A percentile compares a stretch with the other conserved stretches of the same genome.
phyloP scores from a whole-genome alignment of 2,797 vertebrate species.

The Avahi laniger region DNA sequence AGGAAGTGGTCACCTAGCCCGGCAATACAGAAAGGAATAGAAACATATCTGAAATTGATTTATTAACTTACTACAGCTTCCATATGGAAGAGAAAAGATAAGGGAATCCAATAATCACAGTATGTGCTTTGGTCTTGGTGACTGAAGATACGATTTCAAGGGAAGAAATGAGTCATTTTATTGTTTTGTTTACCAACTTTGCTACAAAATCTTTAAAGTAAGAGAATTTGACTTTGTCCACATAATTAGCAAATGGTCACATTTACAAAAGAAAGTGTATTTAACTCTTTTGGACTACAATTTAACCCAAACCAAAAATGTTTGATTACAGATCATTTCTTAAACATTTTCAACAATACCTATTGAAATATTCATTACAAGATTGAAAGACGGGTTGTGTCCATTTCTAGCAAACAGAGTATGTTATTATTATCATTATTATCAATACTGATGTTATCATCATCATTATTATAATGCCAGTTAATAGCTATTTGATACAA shows the following conservation, averaged over 20 bases:
- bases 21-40: not conserved
- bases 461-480: not conserved
- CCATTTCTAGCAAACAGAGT: not conserved
- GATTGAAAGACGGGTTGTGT: not conserved
- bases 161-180: not conserved
- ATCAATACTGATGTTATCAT: accelerated
- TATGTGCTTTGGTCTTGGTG: not conserved
- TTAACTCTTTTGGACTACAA: not conserved
- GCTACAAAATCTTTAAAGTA: not conserved
- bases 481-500: not conserved
- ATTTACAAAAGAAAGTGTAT: not conserved
- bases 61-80: not conserved
- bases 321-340: not conserved
- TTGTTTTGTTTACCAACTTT: not conserved
- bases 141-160: constrained; percentile 1
- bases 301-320: not conserved
- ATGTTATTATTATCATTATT: not conserved
- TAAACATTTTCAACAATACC: not conserved
- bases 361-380: not conserved
- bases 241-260: not conserved
- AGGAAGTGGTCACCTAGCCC: not conserved
- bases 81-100: not conserved
- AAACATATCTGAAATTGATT: not conserved
- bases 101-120: not conserved
- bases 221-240: not conserved